phyloP scores from a whole-genome alignment of 2,888 invertebrate genomes.

The Acronicta leporina region DNA sequence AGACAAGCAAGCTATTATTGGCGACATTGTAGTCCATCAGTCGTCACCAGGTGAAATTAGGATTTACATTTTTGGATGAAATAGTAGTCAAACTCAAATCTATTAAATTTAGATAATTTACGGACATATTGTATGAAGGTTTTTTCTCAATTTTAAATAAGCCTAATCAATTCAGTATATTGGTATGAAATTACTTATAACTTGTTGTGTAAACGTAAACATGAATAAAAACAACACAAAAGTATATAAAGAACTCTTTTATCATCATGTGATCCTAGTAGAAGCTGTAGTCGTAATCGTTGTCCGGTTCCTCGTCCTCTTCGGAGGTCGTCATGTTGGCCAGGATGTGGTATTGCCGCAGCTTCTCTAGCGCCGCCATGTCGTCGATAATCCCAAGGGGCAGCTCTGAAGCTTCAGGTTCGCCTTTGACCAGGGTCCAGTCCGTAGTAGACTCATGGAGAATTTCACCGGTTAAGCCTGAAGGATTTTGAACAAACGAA shows the following conservation, averaged over 20 bases:
- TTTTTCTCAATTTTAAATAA: too few relatives aligned
- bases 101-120: too few relatives aligned
- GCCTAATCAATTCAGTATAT: too few relatives aligned
- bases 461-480: constrained; percentile 77
- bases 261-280: constrained; percentile 69
- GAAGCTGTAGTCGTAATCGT: constrained; percentile 79
- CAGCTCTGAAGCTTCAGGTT: constrained; percentile 64
- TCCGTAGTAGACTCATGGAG: constrained; percentile 76
- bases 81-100: too few relatives aligned
- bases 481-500: too few relatives aligned
- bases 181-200: too few relatives aligned
- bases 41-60: too few relatives aligned
- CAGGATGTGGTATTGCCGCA: constrained; percentile 75
- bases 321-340: constrained; percentile 71
- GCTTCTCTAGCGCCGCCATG: constrained; percentile 71
- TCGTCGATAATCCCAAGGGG: constrained; percentile 67
- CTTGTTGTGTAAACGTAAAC: too few relatives aligned
- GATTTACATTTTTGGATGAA: too few relatives aligned
- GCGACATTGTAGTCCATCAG: too few relatives aligned
- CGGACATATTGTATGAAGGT: too few relatives aligned
- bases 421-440: constrained; percentile 70
- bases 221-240: constrained; percentile 10
- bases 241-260: constrained; percentile 40
- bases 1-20: too few relatives aligned
- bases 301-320: constrained; percentile 71